phyloP scores from a whole-genome alignment of 2,888 invertebrate species.

The Scaptomyza polygonia region DNA sequence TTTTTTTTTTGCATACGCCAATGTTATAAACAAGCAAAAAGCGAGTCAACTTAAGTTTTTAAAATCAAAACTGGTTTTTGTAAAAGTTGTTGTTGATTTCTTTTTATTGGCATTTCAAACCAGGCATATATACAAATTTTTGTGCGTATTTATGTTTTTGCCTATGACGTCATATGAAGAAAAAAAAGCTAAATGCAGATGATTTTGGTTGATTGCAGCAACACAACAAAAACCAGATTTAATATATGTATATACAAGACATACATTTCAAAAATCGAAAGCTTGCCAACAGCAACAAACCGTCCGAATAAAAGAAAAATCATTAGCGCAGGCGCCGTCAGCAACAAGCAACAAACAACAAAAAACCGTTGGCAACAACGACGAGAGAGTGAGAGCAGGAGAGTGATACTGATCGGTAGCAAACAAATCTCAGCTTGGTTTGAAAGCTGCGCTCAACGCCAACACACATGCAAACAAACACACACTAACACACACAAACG shows the following conservation, averaged over 20 bases:
- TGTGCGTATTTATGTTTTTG: conserved; percentile 20
- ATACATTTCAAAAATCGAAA: conserved; percentile 36
- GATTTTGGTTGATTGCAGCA: conserved; percentile 4
- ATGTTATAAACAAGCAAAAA: conserved; percentile 41
- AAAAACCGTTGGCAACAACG: not conserved
- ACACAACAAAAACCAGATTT: conserved; percentile 13
- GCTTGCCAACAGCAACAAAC: conserved; percentile 28
- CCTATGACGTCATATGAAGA: conserved; percentile 29
- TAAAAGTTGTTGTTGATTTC: conserved; percentile 57
- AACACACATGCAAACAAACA: not conserved
- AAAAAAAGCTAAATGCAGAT: conserved; percentile 24
- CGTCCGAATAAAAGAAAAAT: conserved; percentile 6
- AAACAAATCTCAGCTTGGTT: conserved; percentile 30
- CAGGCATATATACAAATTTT: conserved; percentile 14
- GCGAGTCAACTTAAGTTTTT: conserved; percentile 31
- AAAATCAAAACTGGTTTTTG: conserved; percentile 50
- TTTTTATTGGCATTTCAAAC: conserved; percentile 42
- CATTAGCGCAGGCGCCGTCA: conserved; percentile 34
- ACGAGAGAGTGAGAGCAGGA: conserved; percentile 5
- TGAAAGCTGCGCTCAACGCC: conserved; percentile 18
- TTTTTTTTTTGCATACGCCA: conserved; percentile 60
- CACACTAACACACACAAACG: conserved; percentile 1
- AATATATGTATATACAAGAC: conserved; percentile 2
- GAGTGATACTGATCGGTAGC: conserved; percentile 24
- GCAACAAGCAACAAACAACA: conserved; percentile 10